Conservation (phyloP, 2,888 invertebrate species). For the Galeruca laticollis region DNA sequence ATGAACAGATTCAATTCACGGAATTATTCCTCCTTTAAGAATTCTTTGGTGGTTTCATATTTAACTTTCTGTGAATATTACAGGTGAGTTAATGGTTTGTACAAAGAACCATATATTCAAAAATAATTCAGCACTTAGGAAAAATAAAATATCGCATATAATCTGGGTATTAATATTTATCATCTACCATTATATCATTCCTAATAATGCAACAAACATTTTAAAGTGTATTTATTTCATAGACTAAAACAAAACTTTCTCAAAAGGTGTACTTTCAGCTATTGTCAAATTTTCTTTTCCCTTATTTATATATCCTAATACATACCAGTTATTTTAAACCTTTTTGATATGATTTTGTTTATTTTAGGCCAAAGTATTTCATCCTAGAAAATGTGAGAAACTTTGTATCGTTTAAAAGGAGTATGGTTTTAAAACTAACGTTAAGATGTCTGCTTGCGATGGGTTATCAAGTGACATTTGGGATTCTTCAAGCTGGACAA, state of each 20-base stretch:
- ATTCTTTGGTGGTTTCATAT: conserved; percentile 85
- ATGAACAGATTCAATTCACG: conserved; percentile 90
- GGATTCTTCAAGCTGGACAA: conserved; percentile 87
- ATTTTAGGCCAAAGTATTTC: conserved; percentile 77
- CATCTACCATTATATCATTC: too few species aligned
- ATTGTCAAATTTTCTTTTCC: too few species aligned
- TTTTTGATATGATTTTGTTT: conserved; percentile 3
- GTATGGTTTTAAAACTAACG: conserved; percentile 85
- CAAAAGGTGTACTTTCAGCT: too few species aligned
- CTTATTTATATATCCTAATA: too few species aligned
- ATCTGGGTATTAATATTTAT: too few species aligned
- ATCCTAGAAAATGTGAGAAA: conserved; percentile 88
- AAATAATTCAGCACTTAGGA: too few species aligned
- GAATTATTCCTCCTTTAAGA: conserved; percentile 88
- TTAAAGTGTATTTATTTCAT: too few species aligned
- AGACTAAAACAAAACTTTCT: too few species aligned
- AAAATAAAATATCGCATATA: too few species aligned
- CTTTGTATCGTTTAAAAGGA: conserved; percentile 85
- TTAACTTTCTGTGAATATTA: conserved; percentile 89
- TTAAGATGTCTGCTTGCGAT: conserved; percentile 81
- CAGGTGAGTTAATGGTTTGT: conserved; percentile 64
- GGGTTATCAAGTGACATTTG: conserved; percentile 91
- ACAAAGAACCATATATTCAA: too few species aligned
- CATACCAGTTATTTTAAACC: neutral
- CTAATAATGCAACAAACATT: too few species aligned